These are phyloP conservation scores for Eolophus roseicapilla DNA, from an alignment of 2,113 vertebrate genomes.

Conservation along the genomic window DNA sequence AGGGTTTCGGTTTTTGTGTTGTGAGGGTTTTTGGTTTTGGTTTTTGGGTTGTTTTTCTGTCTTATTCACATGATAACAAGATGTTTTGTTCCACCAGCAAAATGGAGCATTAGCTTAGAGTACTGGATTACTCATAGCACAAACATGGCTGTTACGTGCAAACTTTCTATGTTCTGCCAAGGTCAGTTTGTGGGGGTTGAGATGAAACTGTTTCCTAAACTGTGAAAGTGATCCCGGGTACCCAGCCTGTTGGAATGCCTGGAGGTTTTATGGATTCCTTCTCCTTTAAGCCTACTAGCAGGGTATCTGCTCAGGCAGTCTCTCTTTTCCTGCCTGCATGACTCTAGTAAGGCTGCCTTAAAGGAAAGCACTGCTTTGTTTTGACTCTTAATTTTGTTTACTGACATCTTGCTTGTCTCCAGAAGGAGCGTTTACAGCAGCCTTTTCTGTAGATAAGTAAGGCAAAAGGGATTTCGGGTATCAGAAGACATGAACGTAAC, in stretches of 20 bases:
- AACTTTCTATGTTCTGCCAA: slow-evolving; percentile 38
- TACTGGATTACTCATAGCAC: slow-evolving; percentile 27
- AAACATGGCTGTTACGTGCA: slow-evolving; percentile 32
- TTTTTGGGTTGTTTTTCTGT: not conserved
- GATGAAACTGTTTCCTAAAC: slow-evolving; percentile 41
- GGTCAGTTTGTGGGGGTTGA: slow-evolving; percentile 31
- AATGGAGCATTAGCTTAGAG: not conserved
- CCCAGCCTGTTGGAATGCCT: slow-evolving; percentile 33
- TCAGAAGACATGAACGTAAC: not conserved
- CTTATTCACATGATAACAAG: not conserved
- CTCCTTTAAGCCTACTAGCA: not conserved
- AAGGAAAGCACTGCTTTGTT: not conserved
- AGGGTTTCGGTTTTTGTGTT: not conserved
- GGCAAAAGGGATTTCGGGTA: not conserved
- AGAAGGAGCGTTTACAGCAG: not conserved
- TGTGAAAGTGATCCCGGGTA: slow-evolving; percentile 10
- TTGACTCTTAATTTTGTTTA: not conserved
- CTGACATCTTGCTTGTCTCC: not conserved
- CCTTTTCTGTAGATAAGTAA: not conserved
- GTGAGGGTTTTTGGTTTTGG: not conserved
- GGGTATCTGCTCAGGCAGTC: not conserved
- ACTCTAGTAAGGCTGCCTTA: not conserved
- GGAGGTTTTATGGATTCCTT: slow-evolving; percentile 28
- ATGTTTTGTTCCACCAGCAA: not conserved
- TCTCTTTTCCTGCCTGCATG: not conserved